Evolutionary conservation across 2,888 invertebrate species (phyloP), one percentile per base, ranked within the genome.

Genomic region (Rhagium mordax): DNA sequence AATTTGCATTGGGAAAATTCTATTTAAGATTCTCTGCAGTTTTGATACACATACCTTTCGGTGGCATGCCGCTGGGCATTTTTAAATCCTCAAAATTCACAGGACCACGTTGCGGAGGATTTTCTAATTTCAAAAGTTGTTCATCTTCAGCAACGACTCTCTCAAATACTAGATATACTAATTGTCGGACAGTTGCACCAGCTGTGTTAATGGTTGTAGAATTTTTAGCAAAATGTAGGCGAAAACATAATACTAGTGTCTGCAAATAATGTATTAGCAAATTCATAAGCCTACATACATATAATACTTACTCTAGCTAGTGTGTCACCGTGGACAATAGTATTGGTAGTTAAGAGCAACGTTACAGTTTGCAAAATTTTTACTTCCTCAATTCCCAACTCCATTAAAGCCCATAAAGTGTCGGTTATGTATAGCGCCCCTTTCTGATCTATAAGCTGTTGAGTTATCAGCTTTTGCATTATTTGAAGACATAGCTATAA

Each of bases 301-400:
- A n/a, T 2, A 41, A 70, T n/a, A 60, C n/a, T 88, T 85, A 98
- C 97, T 90, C 96, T 96, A 20, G 99, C 96, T 74, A 99, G 89
- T 3, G 96, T 95, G 82, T 98, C 97, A 66, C 98, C 98, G 86
- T 96, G 97, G 41, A 99, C 98, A 65, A 98, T 91, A 72, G 96
- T 93, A 78, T 97, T 98, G n/a, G 98, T 98, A 55, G 98, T 98
- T 76, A 99, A 92, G 70, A 99, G 89, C 21, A 99, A 89, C 0
- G 98, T 98, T 13, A 98, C 96, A 0, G 98, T 98, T 89, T 99
- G 98, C 62, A 99, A 90, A 73, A 99, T 93, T 90, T 98, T 98
- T 16, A 99, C 93, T 90, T 99, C 99, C 87, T 99, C 95, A 27
- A 96, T 94, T 0, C 96, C 95, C n/a, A 93, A 92, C 87, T 98